Conservation (phyloP, 1,140 invertebrate species). For the Copidosoma floridanum region DNA sequence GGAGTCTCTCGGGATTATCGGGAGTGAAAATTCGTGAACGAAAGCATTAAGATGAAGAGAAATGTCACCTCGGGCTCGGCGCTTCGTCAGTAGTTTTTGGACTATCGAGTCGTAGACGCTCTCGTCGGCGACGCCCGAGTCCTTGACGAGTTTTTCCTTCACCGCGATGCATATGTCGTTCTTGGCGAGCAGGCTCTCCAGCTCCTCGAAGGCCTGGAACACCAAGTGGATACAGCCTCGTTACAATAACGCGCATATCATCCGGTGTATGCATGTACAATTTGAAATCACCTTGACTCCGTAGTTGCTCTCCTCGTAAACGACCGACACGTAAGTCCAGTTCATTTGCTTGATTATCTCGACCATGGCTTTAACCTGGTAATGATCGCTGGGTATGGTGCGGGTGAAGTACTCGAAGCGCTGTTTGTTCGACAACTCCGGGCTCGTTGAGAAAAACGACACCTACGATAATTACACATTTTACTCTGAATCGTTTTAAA, state of each 20-base stretch:
- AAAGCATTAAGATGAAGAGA: too few species aligned
- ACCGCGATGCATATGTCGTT: slow-evolving; percentile 89
- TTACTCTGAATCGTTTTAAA: too few species aligned
- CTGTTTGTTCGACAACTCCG: slow-evolving; percentile 91
- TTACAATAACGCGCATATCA: too few species aligned
- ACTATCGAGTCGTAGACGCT: slow-evolving; percentile 86
- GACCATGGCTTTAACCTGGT: slow-evolving; percentile 94
- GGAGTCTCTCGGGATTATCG: too few species aligned
- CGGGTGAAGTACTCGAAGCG: slow-evolving; percentile 93
- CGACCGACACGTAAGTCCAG: slow-evolving; percentile 93
- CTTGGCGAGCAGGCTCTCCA: slow-evolving; percentile 78
- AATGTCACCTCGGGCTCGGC: slow-evolving; percentile 77
- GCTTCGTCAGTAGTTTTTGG: slow-evolving; percentile 75
- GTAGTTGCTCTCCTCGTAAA: slow-evolving; percentile 96
- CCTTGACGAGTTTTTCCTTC: slow-evolving; percentile 92
- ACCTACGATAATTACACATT: slow-evolving; percentile 82
- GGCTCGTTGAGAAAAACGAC: slow-evolving; percentile 93
- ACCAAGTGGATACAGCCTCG: slow-evolving; percentile 29
- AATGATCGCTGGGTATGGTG: slow-evolving; percentile 92
- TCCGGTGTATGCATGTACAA: too few species aligned
- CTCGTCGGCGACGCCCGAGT: slow-evolving; percentile 88
- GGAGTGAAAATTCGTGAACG: too few species aligned
- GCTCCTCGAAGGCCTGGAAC: slow-evolving; percentile 86
- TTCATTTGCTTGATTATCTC: slow-evolving; percentile 83
- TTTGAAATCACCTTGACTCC: slow-evolving; percentile 91